Evolutionary conservation across 2,797 vertebrate species (phyloP).

Genomic region (Enteromius treurensis): DNA sequence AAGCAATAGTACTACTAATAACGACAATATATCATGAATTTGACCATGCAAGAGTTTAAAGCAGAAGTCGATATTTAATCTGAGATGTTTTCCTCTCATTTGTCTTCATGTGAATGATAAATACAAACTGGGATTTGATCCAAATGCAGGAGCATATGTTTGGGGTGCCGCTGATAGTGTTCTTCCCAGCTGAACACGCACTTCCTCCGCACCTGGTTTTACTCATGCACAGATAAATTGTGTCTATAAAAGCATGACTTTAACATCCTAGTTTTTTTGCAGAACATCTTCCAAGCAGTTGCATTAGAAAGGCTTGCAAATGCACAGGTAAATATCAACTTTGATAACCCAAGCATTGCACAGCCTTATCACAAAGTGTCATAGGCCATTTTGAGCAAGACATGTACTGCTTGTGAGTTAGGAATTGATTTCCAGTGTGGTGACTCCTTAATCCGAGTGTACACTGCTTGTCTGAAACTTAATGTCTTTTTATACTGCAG

Average conservation of each 20-base stretch:
- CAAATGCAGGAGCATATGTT: constrained; percentile 21
- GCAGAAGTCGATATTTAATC: constrained; percentile 22
- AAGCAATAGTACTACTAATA: background rate
- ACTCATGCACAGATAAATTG: background rate
- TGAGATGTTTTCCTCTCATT: constrained; percentile 6
- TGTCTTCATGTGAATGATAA: constrained; percentile 37
- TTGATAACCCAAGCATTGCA: too few species aligned
- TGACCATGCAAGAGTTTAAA: constrained; percentile 6
- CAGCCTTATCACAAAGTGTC: background rate
- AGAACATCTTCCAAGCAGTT: constrained; percentile 4
- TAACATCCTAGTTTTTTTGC: background rate
- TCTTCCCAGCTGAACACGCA: constrained; percentile 25
- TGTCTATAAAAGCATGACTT: constrained; percentile 35
- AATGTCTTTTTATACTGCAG: background rate
- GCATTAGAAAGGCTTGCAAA: background rate
- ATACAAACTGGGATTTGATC: constrained; percentile 25
- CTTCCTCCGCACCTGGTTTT: constrained; percentile 19
- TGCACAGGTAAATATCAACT: background rate
- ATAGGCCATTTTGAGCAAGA: background rate
- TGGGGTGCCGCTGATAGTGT: background rate
- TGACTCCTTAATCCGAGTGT: too few species aligned
- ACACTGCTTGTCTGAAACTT: background rate
- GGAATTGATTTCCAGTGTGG: background rate
- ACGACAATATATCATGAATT: constrained; percentile 5
- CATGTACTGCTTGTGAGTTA: background rate